Base-by-base conservation (phyloP, 2,113 vertebrate species). In the Penelope pileata region DNA sequence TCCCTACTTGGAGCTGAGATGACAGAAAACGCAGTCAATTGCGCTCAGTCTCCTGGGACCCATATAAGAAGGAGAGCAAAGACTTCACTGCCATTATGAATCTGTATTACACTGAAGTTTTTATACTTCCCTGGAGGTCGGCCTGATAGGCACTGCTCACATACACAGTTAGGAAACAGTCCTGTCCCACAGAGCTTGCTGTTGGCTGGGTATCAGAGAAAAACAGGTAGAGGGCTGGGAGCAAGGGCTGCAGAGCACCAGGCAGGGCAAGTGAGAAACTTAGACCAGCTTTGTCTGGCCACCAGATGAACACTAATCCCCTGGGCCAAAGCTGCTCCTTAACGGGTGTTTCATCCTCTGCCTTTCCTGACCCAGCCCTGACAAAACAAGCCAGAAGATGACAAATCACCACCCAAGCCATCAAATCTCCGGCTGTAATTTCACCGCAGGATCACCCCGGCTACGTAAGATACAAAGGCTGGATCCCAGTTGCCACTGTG, bases 401-500 rank as follows among this genome's bases (percentile, higher is more conserved):
- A n/a, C 42, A 91, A 81, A 70, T 7, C 0, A 2, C 47, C 3
- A 1, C 13, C 27, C 16, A 70, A 38, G n/a, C 23, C 29, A 50
- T 36, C 68, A n/a, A 56, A 91, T 27, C 38, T 72, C 51, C 82
- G 87, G 53, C 32, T 77, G 29, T 75, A 80, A 53, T 62, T 88
- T 48, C 15, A 11, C 51, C 60, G 53, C 73, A 88, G 47, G 32
- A 86, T 14, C 3, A 50, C 3, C n/a, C 34, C 2, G 2, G 38
- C 56, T 80, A 66, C 34, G 32, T 47, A 43, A 1, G 10, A 81
- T 29, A 48, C 51, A 17, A 59, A 3, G 45, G 40, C 14, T 85
- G 29, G 36, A 64, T 67, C 16, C 2, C 1, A 90, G 76, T 23
- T 0, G 1, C 45, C 2, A 0, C n/a, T 1, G 1, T 4, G 0